A percentile compares a stretch with the other conserved stretches of the same genome.
phyloP scores from a whole-genome alignment of 2,113 vertebrate genomes.

The Dicentrarchus labrax region DNA sequence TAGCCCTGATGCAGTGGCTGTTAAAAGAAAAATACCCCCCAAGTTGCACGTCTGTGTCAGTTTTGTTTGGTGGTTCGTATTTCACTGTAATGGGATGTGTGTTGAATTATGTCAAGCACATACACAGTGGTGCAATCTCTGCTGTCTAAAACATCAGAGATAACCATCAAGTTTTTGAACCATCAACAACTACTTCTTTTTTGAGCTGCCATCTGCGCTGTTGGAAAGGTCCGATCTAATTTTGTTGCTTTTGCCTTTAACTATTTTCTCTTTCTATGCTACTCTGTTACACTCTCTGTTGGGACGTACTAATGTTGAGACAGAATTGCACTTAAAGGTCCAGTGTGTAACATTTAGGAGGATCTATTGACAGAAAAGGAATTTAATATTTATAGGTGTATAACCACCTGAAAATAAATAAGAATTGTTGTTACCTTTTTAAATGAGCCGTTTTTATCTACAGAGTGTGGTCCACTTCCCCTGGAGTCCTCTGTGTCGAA shows the following conservation, averaged over 20 bases:
- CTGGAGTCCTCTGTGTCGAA: too few relatives aligned
- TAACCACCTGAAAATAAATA: too few relatives aligned
- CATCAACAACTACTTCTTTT: background rate
- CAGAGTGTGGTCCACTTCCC: too few relatives aligned
- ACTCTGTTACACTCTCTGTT: background rate
- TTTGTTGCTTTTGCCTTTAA: background rate
- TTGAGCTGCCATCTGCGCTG: too few relatives aligned
- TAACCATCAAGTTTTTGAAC: background rate
- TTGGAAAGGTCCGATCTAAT: background rate
- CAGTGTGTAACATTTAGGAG: too few relatives aligned
- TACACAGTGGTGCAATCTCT: background rate
- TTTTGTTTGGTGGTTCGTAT: background rate
- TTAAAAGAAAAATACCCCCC: constrained; percentile 36
- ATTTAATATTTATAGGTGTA: too few relatives aligned
- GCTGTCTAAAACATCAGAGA: background rate
- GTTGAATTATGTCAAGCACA: background rate
- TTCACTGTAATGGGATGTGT: background rate
- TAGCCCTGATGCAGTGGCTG: background rate
- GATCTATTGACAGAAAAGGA: too few relatives aligned
- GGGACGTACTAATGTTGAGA: constrained; percentile 6
- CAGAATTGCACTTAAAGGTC: background rate
- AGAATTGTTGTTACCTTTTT: too few relatives aligned
- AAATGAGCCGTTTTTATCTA: too few relatives aligned
- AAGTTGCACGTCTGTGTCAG: background rate
- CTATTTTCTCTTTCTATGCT: background rate